These are phyloP conservation scores for Eulimnadia texana DNA, from an alignment of 1,140 invertebrate species.

Conservation along the genomic window DNA sequence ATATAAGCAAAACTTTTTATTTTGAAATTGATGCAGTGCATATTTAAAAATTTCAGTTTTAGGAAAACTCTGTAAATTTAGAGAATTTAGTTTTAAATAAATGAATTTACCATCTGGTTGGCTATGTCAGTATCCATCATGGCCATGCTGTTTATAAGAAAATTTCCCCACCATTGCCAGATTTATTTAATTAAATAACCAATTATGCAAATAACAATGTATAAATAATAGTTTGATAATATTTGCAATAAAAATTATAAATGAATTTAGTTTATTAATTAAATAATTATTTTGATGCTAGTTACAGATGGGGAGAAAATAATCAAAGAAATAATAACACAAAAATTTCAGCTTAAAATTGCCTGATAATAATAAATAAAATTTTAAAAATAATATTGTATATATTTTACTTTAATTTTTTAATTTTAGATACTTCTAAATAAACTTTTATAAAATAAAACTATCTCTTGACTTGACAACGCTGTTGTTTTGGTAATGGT, in stretches of 20 bases:
- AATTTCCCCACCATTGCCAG: neutral
- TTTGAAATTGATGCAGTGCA: neutral
- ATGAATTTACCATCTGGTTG: neutral
- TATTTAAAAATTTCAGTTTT: too few species aligned
- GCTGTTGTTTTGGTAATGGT: too few species aligned
- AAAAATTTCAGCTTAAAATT: neutral
- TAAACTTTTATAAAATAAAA: too few species aligned
- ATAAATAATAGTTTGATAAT: too few species aligned
- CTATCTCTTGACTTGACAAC: too few species aligned
- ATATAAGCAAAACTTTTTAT: neutral
- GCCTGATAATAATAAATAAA: neutral
- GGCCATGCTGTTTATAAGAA: neutral
- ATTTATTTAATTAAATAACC: too few species aligned
- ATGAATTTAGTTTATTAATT: too few species aligned
- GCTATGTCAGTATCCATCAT: neutral
- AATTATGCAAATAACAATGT: too few species aligned
- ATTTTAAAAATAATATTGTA: neutral
- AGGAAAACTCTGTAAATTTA: too few species aligned
- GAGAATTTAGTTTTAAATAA: neutral
- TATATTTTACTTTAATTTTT: neutral
- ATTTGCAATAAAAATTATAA: too few species aligned
- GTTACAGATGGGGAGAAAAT: too few species aligned
- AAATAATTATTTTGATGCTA: too few species aligned
- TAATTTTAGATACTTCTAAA: neutral
- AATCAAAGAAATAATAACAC: neutral